These are phyloP conservation scores for Cheilosia vulpina DNA, from an alignment of 2,888 invertebrate genomes.

Conservation along the genomic window DNA sequence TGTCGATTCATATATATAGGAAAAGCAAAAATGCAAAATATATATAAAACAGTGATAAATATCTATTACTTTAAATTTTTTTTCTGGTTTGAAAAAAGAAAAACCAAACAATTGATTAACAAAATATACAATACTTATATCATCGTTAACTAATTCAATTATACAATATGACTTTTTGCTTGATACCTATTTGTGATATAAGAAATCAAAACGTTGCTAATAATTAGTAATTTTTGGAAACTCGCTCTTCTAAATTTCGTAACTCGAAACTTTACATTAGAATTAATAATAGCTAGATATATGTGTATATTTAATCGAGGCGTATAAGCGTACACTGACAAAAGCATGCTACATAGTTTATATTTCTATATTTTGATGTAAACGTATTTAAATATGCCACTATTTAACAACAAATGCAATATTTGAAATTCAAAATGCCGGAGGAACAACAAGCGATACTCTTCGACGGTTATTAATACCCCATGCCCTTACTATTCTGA, in stretches of 20 bases:
- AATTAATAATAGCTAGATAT: not conserved
- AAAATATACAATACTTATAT: slow-evolving; percentile 3
- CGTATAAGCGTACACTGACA: slow-evolving; percentile 5
- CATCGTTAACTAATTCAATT: not conserved
- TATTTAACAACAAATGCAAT: not conserved
- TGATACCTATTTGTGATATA: not conserved
- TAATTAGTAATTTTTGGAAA: not conserved
- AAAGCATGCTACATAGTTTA: slow-evolving; percentile 10
- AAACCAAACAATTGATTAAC: not conserved
- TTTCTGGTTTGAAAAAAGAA: slow-evolving; percentile 12
- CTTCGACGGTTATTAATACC: not conserved
- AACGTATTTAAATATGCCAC: not conserved
- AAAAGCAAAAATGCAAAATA: slow-evolving; percentile 15
- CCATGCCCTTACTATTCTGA: not conserved
- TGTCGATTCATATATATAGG: slow-evolving; percentile 22
- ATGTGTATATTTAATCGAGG: not conserved
- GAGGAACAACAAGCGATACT: not conserved
- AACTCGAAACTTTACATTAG: not conserved
- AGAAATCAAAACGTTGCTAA: slow-evolving; percentile 1
- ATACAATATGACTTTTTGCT: not conserved
- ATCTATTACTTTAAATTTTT: not conserved
- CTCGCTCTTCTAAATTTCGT: not conserved
- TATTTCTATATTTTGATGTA: not conserved
- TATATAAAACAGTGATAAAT: slow-evolving; percentile 10
- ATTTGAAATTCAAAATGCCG: not conserved